Conservation (phyloP, 2,113 vertebrate species). For the Diphyllodes magnificus region DNA sequence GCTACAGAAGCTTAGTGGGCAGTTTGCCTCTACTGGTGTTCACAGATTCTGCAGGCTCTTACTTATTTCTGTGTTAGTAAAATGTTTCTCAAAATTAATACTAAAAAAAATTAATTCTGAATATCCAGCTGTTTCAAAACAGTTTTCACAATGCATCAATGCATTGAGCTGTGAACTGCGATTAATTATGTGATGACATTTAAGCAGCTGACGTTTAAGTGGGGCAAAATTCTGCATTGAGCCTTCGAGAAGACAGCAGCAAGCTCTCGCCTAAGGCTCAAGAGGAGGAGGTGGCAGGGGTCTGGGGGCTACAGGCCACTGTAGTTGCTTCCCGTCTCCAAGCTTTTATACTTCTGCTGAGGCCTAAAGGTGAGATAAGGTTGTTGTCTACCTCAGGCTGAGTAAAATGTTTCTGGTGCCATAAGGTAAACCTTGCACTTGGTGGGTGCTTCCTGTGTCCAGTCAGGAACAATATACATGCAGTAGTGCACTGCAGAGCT, state of each 20-base stretch:
- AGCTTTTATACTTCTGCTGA: not conserved
- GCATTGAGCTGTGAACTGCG: not conserved
- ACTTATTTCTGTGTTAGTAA: not conserved
- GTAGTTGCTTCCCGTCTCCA: not conserved
- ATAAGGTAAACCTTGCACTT: not conserved
- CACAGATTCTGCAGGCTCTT: not conserved
- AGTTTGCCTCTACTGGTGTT: not conserved
- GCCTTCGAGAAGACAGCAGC: not conserved
- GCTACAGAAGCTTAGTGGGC: not conserved
- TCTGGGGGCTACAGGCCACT: not conserved
- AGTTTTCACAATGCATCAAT: not conserved
- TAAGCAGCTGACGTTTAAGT: not conserved
- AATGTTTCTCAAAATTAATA: not conserved
- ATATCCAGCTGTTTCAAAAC: not conserved
- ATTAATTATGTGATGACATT: not conserved
- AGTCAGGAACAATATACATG: not conserved
- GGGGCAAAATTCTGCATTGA: not conserved
- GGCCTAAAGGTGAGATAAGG: not conserved
- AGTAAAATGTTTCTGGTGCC: not conserved
- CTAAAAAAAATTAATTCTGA: not conserved
- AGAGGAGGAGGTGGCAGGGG: not conserved
- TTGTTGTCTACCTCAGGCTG: not conserved
- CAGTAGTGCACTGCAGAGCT: not conserved
- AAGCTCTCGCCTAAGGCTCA: accelerated
- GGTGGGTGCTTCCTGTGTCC: not conserved